Base-by-base conservation (phyloP, 2,113 vertebrate species). In the Choloepus hoffmanni region DNA sequence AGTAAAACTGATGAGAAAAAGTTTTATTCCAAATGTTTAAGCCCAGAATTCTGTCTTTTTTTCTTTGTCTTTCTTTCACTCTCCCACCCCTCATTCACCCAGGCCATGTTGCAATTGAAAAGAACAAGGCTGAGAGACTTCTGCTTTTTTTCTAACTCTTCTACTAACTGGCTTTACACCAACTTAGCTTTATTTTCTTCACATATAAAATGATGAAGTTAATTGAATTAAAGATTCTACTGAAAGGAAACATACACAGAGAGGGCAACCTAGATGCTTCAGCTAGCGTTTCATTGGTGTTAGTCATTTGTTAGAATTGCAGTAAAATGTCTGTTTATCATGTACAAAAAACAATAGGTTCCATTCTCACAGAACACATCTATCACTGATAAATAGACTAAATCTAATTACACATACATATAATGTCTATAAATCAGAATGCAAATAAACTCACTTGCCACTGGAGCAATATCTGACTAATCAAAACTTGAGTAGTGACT, bases 61-160 rank as follows among this genome's bases (percentile, higher is more conserved):
- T 8, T 15, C 3, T 2, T 60, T 50, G 48, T 40, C 30, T 67
- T 45, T 5, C 45, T 50, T 50, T 9, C 18, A 16, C 36, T 63
- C 19, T 10, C 5, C 0, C 7, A 10, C 19, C 3, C 36, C 12
- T 2, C 15, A 5, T 11, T 12, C 13, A 48, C 26, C 5, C 21
- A 5, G 62, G 55, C 15, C 19, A 21, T 58, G 55, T 58, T 73
- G 2, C n/a, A 36, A 18, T 8, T 36, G 33, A 62, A 60, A 79
- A 84, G 15, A 43, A 68, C 6, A 40, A 78, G 36, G 8, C 60
- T 30, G 10, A 58, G 30, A 90, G 2, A 62, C 1, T 10, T 45
- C 21, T 67, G 18, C 28, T 45, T 85, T 77, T 53, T 92, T 70
- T 76, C 30, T 79, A 53, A 18, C 50, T 88, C 19, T 62, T 11